phyloP scores from a whole-genome alignment of 2,797 vertebrate species.

The Pseudopleuronectes americanus region DNA sequence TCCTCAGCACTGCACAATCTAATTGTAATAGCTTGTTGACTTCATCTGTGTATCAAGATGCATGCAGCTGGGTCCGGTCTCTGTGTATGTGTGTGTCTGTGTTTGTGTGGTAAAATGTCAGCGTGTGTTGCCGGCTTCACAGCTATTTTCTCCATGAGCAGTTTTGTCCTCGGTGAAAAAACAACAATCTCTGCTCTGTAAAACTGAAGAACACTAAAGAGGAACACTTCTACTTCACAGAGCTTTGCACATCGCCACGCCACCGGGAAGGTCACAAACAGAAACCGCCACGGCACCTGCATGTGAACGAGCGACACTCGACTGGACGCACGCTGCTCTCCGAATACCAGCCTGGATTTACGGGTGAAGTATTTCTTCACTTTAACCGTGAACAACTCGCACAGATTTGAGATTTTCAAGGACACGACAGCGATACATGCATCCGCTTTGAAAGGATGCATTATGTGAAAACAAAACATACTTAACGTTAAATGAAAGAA shows the following conservation, averaged over 20 bases:
- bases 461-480: conserved; percentile 6
- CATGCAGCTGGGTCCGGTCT: conserved; percentile 6
- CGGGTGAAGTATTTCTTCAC: too few relatives aligned
- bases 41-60: conserved; percentile 16
- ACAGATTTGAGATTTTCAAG: background rate
- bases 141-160: conserved; percentile 77
- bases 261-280: conserved; percentile 64
- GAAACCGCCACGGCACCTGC: conserved; percentile 19
- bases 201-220: conserved; percentile 67
- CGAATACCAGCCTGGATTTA: conserved; percentile 17
- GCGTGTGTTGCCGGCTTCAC: conserved; percentile 48
- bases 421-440: too few relatives aligned
- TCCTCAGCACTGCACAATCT: conserved; percentile 1
- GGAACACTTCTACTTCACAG: conserved; percentile 71
- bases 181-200: conserved; percentile 62
- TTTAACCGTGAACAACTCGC: conserved; percentile 2
- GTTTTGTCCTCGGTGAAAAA: conserved; percentile 62
- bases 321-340: conserved; percentile 1
- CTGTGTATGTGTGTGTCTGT: conserved; percentile 30
- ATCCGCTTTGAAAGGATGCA: too few relatives aligned
- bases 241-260: conserved; percentile 54
- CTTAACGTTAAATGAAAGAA: background rate
- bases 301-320: conserved; percentile 20
- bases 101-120: conserved; percentile 55
- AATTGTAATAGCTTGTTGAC: conserved; percentile 15